Evolutionary conservation across 2,888 invertebrate species (phyloP), one percentile per base, ranked within the genome.

Genomic region (Caenorhabditis angaria): DNA sequence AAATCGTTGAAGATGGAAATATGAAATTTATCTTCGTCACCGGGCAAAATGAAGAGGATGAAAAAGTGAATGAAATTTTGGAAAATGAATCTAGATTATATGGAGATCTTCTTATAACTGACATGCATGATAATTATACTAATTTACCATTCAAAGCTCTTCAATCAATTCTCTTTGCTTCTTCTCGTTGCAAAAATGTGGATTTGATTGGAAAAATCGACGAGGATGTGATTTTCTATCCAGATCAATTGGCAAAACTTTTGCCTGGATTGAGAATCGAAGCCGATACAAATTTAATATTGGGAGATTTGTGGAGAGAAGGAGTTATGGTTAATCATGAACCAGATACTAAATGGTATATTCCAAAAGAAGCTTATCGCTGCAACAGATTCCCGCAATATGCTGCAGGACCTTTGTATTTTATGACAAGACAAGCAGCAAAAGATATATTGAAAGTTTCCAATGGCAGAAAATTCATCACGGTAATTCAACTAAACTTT

Each of bases 131-230:
- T 50, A 50, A 50, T 24, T 50, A 50, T 50, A 3, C 3, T 5
- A 50, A 50, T 12, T n/a, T 50, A 8, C 50, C 50, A 3, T 50
- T 6, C 24, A 50, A 50, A 22, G 18, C 54, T 5, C 28, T 54
- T 18, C 18, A 22, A n/a, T 54, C 54, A 27, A 14, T 54, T 27
- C 54, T 54, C 5, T 54, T 54, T 27, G 54, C 54, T 8, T 8
- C 8, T 8, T 27, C 27, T 1, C 4, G 24, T 3, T 54, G 25
- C 27, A 51, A 51, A 51, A 54, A 18, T 27, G 27, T 54, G 2
- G 24, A 54, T 12, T 27, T 54, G 54, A 27, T 54, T 10, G 54
- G 54, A 27, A 54, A 54, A 54, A 27, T 54, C 27, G 54, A 54
- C 27, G 54, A 54, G 27, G 54, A 54, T 18, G 54, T 54, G 2